Evolutionary conservation across 2,113 vertebrate genomes (phyloP).

Genomic region (Callorhinus ursinus): DNA sequence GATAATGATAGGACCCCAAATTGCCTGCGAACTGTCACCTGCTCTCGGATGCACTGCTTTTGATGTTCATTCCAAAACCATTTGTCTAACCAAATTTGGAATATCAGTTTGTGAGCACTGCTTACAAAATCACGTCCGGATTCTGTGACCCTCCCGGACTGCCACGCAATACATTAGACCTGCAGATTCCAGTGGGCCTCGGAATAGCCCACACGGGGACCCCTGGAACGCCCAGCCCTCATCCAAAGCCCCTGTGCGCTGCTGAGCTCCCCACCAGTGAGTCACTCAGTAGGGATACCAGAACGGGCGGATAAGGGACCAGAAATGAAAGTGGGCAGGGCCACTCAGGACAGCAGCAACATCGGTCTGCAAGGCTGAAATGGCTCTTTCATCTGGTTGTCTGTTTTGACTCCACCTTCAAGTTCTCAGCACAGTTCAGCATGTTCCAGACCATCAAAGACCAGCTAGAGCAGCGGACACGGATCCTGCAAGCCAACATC

Average conservation of each 20-base stretch:
- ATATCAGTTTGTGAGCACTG: conserved; percentile 21
- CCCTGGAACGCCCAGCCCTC: fast-evolving
- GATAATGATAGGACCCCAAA: conserved; percentile 4
- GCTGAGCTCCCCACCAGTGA: neutral
- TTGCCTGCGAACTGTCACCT: neutral
- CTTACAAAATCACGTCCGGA: neutral
- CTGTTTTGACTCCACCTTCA: conserved; percentile 15
- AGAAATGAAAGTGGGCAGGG: neutral
- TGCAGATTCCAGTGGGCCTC: neutral
- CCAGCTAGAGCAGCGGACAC: conserved; percentile 88
- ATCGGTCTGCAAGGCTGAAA: neutral
- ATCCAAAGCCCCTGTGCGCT: neutral
- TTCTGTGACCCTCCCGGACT: neutral
- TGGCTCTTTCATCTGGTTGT: neutral
- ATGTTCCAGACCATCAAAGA: conserved; percentile 90
- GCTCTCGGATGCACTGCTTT: conserved; percentile 14
- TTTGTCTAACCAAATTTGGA: conserved; percentile 46
- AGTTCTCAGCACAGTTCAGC: conserved; percentile 87
- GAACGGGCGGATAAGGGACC: no score
- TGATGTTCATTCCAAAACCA: neutral
- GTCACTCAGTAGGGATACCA: neutral
- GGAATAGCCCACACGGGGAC: neutral
- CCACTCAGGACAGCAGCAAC: neutral
- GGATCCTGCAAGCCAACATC: conserved; percentile 89
- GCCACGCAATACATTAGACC: neutral